These are phyloP conservation scores for Sebastes hubbsi DNA, from an alignment of 2,797 vertebrate genomes.

Conservation along the genomic window DNA sequence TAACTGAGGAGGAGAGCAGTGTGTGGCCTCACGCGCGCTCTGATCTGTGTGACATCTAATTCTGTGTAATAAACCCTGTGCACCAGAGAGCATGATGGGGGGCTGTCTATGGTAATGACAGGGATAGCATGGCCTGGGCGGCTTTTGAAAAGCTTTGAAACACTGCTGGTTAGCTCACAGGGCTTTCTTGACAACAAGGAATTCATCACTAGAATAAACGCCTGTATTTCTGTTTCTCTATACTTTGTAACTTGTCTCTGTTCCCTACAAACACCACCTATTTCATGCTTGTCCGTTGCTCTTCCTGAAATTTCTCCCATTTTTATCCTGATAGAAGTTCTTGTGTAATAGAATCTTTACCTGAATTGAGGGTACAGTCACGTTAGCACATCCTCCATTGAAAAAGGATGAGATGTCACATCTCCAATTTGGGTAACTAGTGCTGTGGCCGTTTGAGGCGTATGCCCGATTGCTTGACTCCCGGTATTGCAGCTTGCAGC, in stretches of 20 bases:
- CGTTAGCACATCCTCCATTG: background rate
- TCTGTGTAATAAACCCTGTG: constrained; percentile 79
- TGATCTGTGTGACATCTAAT: constrained; percentile 81
- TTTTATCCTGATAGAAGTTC: background rate
- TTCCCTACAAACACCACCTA: background rate
- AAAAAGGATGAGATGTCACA: background rate
- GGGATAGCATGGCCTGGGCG: constrained; percentile 58
- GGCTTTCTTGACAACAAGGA: constrained; percentile 34
- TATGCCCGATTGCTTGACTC: too few species aligned
- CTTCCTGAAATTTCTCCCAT: background rate
- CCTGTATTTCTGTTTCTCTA: background rate
- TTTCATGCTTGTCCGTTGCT: background rate
- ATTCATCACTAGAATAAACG: constrained; percentile 22
- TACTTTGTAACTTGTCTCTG: background rate
- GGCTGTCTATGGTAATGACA: constrained; percentile 74
- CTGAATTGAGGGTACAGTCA: background rate
- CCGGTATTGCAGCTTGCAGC: too few species aligned
- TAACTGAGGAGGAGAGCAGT: constrained; percentile 72
- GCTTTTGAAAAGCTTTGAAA: constrained; percentile 64
- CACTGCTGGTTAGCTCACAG: constrained; percentile 36
- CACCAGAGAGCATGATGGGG: constrained; percentile 69
- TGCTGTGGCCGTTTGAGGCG: too few species aligned
- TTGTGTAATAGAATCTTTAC: background rate
- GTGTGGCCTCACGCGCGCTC: constrained; percentile 72
- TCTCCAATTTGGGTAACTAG: background rate